Percentiles rank a stretch among this genome's conserved stretches.
These are phyloP conservation scores for Okapia johnstoni DNA, from an alignment of 2,113 vertebrate genomes.

Conservation along the genomic window DNA sequence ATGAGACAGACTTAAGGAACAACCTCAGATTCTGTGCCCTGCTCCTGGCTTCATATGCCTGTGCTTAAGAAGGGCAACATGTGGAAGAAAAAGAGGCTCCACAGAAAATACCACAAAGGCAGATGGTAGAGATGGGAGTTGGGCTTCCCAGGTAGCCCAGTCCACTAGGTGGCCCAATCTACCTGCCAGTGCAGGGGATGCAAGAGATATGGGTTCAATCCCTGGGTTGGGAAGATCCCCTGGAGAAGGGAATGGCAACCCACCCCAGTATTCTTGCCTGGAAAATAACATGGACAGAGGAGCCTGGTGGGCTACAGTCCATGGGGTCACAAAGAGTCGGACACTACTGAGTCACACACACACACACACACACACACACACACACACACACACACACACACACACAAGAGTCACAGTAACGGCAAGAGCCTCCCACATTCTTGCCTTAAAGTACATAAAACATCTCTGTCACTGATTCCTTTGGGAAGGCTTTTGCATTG, in stretches of 20 bases:
- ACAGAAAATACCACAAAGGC: not conserved
- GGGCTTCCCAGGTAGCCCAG: not conserved
- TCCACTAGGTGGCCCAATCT: not conserved
- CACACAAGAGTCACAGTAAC: fast-evolving
- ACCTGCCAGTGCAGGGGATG: not conserved
- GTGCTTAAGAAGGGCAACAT: not conserved
- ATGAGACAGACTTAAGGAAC: not conserved
- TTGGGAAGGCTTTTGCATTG: not conserved
- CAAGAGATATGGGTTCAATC: not conserved
- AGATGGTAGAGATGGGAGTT: not conserved
- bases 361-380: not conserved
- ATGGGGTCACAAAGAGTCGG: not conserved
- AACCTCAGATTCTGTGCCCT: not conserved
- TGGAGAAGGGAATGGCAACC: not conserved
- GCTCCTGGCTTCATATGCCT: not conserved
- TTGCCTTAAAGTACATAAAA: not conserved
- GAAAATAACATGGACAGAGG: not conserved
- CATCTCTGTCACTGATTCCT: not conserved
- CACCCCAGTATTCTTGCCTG: not conserved
- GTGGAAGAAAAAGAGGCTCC: not conserved
- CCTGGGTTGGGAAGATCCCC: not conserved
- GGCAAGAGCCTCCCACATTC: not conserved
- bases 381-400: not conserved
- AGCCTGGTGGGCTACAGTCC: not conserved
- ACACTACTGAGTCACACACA: not conserved